Evolutionary conservation across 37 sponge, comb jelly and placozoan genomes (phyloP), one percentile per base, ranked within the genome.

Genomic region (Spongilla lacustris): DNA sequence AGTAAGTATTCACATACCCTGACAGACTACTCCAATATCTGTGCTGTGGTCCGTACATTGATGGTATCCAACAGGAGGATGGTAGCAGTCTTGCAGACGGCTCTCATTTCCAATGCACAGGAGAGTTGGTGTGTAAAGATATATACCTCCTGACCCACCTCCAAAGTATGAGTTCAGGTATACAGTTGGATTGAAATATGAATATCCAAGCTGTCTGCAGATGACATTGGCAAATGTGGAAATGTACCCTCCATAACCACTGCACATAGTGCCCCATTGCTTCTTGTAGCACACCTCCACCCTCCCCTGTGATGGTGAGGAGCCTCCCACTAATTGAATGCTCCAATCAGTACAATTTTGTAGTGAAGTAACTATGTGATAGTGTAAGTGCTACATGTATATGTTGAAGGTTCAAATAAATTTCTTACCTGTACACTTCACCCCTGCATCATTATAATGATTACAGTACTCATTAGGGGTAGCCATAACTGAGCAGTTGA

Each of bases 391-490:
- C n/a, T n/a, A n/a, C n/a, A n/a, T 41, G 6, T 9, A 6, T 41
- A 41, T 6, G 6, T 41, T 41, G 6, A 6, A 9, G 3, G 3
- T 41, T 9, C 4, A 8, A 58, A 1, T 17, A 14, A 13, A 58
- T 14, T 58, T 74, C 31, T 24, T 32, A 74, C 75, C 75, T 32
- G 75, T 23, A 35, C 75, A 74, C 4, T 24, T 30, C 34, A 32
- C 75, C 9, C 35, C 75, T 74, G 36, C 75, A 74, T 74, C 75
- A 23, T 74, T 21, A 10, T 74, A 34, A 27, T 74, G 75, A 32
- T 3, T 34, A 24, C 75, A 74, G 11, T 58, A 58, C 22, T 0
- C 29, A 36, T 35, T 34, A 34, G 35, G 22, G 22, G 34, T 33
- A 34, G 9, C 6, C 8, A 33, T 34, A 27, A 36, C 21, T 5